These are phyloP conservation scores for Tyto alba DNA, from an alignment of 2,113 vertebrate genomes.

Conservation along the genomic window DNA sequence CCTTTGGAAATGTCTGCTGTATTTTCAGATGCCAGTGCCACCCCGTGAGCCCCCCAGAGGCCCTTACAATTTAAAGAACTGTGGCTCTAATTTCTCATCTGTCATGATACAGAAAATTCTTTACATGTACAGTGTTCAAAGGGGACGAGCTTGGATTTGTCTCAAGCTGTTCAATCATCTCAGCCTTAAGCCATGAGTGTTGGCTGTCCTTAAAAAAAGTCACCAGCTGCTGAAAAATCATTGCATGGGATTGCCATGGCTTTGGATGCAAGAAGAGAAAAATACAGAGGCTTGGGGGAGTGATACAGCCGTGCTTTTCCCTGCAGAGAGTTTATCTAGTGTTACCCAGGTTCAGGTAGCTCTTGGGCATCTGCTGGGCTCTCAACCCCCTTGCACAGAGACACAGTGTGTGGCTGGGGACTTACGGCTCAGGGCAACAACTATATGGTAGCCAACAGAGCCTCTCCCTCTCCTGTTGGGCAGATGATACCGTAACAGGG, in stretches of 20 bases:
- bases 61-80: background rate
- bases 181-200: background rate
- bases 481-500: background rate
- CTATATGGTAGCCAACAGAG: fast-evolving
- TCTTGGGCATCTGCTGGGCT: background rate
- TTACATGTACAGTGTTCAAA: fast-evolving
- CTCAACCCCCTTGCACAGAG: background rate
- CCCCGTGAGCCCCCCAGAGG: background rate
- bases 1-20: background rate
- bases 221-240: background rate
- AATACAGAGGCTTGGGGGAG: background rate
- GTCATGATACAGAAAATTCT: background rate
- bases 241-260: background rate
- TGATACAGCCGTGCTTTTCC: background rate
- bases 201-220: background rate
- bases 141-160: background rate
- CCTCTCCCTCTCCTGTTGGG: background rate
- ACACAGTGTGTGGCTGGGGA: background rate
- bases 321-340: background rate
- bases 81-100: background rate
- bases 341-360: background rate
- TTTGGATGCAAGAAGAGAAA: background rate
- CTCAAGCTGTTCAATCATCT: background rate
- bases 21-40: background rate
- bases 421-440: background rate